Evolutionary conservation across 2,888 invertebrate species (phyloP).

Genomic region (Xestia xanthographa): DNA sequence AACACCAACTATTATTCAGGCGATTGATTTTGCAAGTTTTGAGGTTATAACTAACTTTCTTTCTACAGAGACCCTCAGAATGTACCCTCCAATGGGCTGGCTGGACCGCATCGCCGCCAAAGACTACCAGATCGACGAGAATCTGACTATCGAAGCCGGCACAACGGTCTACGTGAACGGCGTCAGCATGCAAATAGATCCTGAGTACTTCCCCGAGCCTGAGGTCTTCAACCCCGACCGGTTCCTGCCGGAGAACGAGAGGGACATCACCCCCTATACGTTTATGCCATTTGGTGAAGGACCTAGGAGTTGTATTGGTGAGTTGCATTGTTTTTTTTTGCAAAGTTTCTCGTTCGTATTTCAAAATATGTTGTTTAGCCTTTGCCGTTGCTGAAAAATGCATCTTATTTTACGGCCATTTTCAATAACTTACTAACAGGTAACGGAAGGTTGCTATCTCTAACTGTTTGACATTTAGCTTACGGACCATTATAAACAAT

Average conservation of each 20-base stretch:
- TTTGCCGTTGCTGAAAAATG: too few species aligned
- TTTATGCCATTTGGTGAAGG: slow-evolving; percentile 91
- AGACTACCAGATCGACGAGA: slow-evolving; percentile 76
- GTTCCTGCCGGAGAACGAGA: slow-evolving; percentile 90
- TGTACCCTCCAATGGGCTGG: slow-evolving; percentile 78
- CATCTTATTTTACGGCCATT: too few species aligned
- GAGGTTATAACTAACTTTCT: not conserved
- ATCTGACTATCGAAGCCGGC: slow-evolving; percentile 73
- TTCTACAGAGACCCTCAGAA: slow-evolving; percentile 74
- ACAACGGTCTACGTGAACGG: slow-evolving; percentile 75
- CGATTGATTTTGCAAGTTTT: not conserved
- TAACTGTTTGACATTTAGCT: too few species aligned
- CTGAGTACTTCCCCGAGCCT: slow-evolving; percentile 88
- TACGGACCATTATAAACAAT: too few species aligned
- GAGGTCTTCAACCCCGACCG: slow-evolving; percentile 89
- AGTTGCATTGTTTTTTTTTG: slow-evolving; percentile 20
- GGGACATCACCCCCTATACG: slow-evolving; percentile 73
- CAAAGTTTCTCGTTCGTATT: not conserved
- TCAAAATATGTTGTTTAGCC: too few species aligned
- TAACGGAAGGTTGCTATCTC: too few species aligned
- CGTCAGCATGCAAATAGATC: slow-evolving; percentile 79
- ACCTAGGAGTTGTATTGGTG: slow-evolving; percentile 91
- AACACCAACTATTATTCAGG: not conserved
- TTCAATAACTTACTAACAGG: too few species aligned
- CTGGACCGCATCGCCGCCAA: slow-evolving; percentile 71